These are phyloP conservation scores for Gallinago paraguaiae DNA, from an alignment of 2,113 vertebrate genomes.

Conservation along the genomic window DNA sequence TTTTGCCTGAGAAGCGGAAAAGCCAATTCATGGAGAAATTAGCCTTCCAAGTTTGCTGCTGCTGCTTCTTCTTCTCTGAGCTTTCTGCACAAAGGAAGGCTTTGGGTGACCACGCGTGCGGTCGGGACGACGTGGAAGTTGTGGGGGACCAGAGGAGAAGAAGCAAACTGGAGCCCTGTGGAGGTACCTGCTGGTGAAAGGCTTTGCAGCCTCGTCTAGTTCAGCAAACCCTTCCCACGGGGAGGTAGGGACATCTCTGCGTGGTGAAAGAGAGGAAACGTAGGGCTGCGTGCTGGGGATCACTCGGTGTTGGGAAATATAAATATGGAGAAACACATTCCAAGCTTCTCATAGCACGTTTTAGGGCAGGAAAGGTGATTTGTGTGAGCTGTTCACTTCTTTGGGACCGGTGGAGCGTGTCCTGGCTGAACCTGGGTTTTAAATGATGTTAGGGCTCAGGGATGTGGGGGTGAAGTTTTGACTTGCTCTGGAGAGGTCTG, in stretches of 20 bases:
- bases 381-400: not conserved
- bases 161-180: not conserved
- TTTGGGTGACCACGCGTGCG: accelerated
- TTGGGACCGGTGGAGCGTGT: not conserved
- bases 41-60: not conserved
- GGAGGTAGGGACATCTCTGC: not conserved
- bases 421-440: not conserved
- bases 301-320: not conserved
- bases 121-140: not conserved
- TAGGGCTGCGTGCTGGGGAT: not conserved
- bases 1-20: not conserved
- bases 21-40: not conserved
- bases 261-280: not conserved
- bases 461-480: not conserved
- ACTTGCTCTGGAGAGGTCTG: not conserved
- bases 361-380: not conserved
- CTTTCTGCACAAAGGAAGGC: not conserved
- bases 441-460: not conserved
- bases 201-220: not conserved
- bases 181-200: not conserved
- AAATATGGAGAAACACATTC: not conserved
- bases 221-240: not conserved
- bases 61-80: not conserved
- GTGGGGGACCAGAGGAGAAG: not conserved
- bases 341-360: not conserved